Evolutionary conservation across 1,140 invertebrate species (phyloP).

Genomic region (Sarcophaga peregrina): DNA sequence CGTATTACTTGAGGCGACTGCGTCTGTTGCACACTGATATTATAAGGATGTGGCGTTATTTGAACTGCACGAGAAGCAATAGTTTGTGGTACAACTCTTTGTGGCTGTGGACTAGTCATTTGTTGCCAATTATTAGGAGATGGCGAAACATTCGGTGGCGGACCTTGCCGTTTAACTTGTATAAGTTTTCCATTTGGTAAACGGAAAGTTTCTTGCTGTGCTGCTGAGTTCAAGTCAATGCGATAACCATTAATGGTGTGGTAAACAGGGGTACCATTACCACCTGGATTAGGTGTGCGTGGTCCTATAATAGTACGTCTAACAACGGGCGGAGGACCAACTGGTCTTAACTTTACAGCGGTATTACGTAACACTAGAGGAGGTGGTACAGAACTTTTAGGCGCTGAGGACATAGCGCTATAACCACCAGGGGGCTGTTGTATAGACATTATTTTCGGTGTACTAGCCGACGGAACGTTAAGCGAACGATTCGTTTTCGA

Average conservation of each 20-base stretch:
- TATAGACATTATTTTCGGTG: conserved; percentile 57
- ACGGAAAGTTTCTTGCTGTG: conserved; percentile 63
- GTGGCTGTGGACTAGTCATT: conserved; percentile 30
- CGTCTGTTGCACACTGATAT: conserved; percentile 23
- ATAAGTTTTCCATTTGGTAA: conserved; percentile 64
- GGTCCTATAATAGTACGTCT: conserved; percentile 41
- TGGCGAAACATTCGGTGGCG: conserved; percentile 37
- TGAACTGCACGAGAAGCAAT: conserved; percentile 37
- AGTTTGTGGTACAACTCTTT: conserved; percentile 28
- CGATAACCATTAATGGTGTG: conserved; percentile 64
- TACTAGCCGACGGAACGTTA: conserved; percentile 46
- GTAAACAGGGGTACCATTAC: conserved; percentile 55
- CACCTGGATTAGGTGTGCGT: neutral
- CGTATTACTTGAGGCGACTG: conserved; percentile 44
- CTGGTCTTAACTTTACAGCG: conserved; percentile 55
- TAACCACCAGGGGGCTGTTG: conserved; percentile 47
- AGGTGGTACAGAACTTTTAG: conserved; percentile 51
- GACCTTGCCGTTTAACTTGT: conserved; percentile 61
- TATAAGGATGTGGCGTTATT: conserved; percentile 35
- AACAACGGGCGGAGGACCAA: conserved; percentile 36
- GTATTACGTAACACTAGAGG: conserved; percentile 59
- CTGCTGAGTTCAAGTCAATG: conserved; percentile 64
- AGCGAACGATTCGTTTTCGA: conserved; percentile 47
- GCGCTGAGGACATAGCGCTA: conserved; percentile 30
- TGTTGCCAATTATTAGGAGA: conserved; percentile 38